Evolutionary conservation across 2,113 vertebrate genomes (phyloP).

Genomic region (Erythrocercus mccallii): DNA sequence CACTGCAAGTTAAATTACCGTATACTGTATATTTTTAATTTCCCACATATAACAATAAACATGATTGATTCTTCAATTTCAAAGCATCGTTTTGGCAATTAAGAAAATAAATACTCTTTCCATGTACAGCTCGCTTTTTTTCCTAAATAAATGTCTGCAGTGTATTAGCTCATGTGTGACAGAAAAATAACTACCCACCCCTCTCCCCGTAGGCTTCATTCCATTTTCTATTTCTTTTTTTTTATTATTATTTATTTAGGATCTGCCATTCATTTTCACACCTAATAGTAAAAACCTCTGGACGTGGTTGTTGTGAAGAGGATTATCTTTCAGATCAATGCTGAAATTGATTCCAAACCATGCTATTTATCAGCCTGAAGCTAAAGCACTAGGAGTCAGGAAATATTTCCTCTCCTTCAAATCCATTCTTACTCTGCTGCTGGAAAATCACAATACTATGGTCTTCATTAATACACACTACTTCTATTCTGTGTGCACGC

Average conservation of each 20-base stretch:
- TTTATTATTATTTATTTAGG: constrained; percentile 12
- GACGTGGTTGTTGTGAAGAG: constrained; percentile 73
- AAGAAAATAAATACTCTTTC: constrained; percentile 59
- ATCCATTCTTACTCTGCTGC: constrained; percentile 38
- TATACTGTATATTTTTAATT: constrained; percentile 62
- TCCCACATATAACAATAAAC: constrained; percentile 66
- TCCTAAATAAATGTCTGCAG: neutral
- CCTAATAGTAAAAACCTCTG: constrained; percentile 71
- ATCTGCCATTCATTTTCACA: constrained; percentile 70
- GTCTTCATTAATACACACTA: neutral
- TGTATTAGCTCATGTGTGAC: constrained; percentile 25
- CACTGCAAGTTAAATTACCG: constrained; percentile 45
- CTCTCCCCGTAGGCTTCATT: constrained; percentile 5
- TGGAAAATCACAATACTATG: neutral
- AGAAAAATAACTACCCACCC: neutral
- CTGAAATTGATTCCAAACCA: constrained; percentile 77
- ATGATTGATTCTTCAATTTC: constrained; percentile 66
- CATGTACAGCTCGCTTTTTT: neutral
- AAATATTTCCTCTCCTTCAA: constrained; percentile 63
- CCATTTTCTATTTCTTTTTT: neutral
- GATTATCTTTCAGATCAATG: constrained; percentile 83
- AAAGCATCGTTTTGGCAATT: constrained; percentile 57
- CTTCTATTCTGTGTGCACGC: neutral
- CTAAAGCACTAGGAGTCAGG: constrained; percentile 50
- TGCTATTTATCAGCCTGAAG: constrained; percentile 75